A percentile compares a stretch with the other conserved stretches of the same genome.
phyloP scores from a whole-genome alignment of 2,888 invertebrate species.

The Mesoligia furuncula region DNA sequence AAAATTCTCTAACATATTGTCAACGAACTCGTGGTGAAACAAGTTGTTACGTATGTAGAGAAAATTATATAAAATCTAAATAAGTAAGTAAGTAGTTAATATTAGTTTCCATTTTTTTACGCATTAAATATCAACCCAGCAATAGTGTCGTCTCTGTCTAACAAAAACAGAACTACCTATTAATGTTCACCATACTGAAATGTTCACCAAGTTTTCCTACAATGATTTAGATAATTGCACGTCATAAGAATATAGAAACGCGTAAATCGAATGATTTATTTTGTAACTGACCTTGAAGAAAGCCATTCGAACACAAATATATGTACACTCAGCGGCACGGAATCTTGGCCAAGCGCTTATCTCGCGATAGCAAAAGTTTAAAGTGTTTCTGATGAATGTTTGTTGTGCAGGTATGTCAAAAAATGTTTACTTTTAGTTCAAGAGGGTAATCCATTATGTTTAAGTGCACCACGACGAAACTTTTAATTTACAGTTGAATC shows the following conservation, averaged over 20 bases:
- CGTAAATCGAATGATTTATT: constrained; percentile 70
- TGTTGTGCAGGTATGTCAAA: too few relatives aligned
- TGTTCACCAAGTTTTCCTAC: constrained; percentile 24
- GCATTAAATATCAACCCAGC: not conserved
- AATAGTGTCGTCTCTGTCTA: constrained; percentile 1
- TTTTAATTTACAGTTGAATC: too few relatives aligned
- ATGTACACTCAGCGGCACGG: too few relatives aligned
- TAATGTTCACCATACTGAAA: constrained; percentile 1
- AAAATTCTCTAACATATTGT: constrained; percentile 16
- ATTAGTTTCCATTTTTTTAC: not conserved
- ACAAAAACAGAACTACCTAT: not conserved
- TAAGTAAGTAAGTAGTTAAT: too few relatives aligned
- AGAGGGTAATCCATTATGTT: too few relatives aligned
- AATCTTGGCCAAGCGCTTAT: too few relatives aligned
- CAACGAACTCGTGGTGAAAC: constrained; percentile 10
- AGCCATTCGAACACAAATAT: constrained; percentile 75
- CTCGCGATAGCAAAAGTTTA: too few relatives aligned
- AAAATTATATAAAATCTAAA: constrained; percentile 17
- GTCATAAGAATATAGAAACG: constrained; percentile 54
- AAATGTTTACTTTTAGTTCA: too few relatives aligned
- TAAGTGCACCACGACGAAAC: too few relatives aligned
- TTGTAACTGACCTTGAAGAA: constrained; percentile 78
- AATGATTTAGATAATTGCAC: constrained; percentile 45
- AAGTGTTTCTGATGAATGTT: too few relatives aligned
- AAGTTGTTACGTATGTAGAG: constrained; percentile 2